phyloP scores from a whole-genome alignment of 2,113 vertebrate genomes.

The Erythrocercus mccallii region DNA sequence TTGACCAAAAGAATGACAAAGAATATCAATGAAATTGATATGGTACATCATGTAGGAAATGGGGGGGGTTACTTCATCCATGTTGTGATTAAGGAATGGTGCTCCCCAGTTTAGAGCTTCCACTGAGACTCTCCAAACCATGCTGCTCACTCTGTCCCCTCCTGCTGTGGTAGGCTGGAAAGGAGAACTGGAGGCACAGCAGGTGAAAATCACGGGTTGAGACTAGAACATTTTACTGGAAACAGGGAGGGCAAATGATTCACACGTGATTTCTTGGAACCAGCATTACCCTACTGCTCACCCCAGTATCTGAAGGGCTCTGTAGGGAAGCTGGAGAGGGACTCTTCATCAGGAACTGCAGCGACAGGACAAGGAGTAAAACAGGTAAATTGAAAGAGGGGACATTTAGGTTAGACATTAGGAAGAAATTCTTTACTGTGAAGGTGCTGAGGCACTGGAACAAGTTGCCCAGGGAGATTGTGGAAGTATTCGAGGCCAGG shows the following conservation, averaged over 20 bases:
- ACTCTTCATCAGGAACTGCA: background rate
- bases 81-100: background rate
- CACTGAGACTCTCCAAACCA: background rate
- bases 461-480: background rate
- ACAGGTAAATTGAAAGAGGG: no score
- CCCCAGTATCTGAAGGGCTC: fast-evolving
- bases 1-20: background rate
- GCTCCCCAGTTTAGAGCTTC: background rate
- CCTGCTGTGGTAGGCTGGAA: background rate
- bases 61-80: background rate
- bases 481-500: background rate
- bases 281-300: background rate
- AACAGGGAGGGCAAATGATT: background rate
- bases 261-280: fast-evolving
- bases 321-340: background rate
- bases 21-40: background rate
- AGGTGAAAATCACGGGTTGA: background rate
- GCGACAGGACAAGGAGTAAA: background rate
- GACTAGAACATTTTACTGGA: background rate
- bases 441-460: fast-evolving
- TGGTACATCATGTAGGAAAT: background rate
- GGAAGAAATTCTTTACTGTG: background rate
- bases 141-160: background rate
- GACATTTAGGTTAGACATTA: background rate
- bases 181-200: background rate